phyloP scores from a whole-genome alignment of 2,113 vertebrate genomes.

The Macaca mulatta region DNA sequence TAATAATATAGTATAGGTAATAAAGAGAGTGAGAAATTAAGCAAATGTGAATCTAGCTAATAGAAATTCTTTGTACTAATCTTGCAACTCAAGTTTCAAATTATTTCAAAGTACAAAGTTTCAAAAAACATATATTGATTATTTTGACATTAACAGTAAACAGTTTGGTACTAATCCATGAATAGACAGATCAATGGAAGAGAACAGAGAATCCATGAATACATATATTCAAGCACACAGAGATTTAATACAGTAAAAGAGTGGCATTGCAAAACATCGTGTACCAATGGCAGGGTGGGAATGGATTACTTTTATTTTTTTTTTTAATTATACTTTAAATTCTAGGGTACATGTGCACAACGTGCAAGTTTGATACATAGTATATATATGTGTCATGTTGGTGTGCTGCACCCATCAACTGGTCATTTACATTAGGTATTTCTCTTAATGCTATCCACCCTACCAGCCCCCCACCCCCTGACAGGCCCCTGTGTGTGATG shows the following conservation, averaged over 20 bases:
- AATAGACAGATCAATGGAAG: background rate
- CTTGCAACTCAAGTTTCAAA: background rate
- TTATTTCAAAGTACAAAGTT: background rate
- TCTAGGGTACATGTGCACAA: no score
- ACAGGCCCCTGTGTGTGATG: no score
- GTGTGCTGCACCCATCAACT: no score
- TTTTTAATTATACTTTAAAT: background rate
- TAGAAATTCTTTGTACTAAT: background rate
- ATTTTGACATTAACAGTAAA: background rate
- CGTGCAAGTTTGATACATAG: no score
- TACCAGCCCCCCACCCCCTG: no score
- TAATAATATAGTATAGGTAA: background rate
- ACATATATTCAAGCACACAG: background rate
- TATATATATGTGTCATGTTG: no score
- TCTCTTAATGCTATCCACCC: no score
- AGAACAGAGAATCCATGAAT: background rate
- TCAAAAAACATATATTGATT: background rate
- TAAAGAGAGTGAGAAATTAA: background rate
- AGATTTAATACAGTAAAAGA: background rate
- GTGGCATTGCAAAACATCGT: background rate
- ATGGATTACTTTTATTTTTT: background rate
- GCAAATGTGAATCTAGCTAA: background rate
- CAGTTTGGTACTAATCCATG: background rate
- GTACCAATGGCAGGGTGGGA: background rate
- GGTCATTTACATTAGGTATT: no score